Evolutionary conservation across 2,113 vertebrate genomes (phyloP), one percentile per base, ranked within the genome.

Genomic region (Amphiprion percula): DNA sequence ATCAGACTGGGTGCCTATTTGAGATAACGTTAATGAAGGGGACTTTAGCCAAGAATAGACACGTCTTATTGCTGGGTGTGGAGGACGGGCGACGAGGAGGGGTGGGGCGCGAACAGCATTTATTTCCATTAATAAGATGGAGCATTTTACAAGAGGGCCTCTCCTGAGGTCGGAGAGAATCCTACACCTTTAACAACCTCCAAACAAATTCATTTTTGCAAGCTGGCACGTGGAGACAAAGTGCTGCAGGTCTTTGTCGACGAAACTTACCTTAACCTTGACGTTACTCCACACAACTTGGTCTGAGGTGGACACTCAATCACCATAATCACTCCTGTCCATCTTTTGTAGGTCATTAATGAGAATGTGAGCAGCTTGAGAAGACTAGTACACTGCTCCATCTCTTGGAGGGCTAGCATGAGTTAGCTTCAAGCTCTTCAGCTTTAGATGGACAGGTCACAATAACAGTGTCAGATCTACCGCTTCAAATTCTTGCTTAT

Each of bases 11-110:
- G 88, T 81, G 89, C 90, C 88, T 83, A 90, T 91, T 93, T 88
- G 90, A 94, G 93, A 94, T 94, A 94, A 94, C 87, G 79, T 88
- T 94, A 94, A 94, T 94, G 93, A 93, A 92, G 92, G 87, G 78
- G 92, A 87, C 91, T 93, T 91, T 78, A 91, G 91, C 76, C 74
- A 76, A 86, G 87, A 90, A 90, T 84, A 93, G 90, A 90, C 88
- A 68, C 74, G 59, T 91, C 91, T 90, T 91, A 83, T 70, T 90
- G 78, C 80, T 60, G 65, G 49, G 74, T 17, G 62, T 55, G 41
- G 7, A 23, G n/a, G 1, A 44, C 14, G 0, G 14, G 26, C 47
- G 0, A 33, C 1, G 46, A 16, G n/a, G 28, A 6, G 53, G 74
- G 65, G 82, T 26, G 68, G 80, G 80, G 66, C 1, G 55, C 82